Conservation (phyloP, 2,113 vertebrate genomes). For the Otolemur garnettii region DNA sequence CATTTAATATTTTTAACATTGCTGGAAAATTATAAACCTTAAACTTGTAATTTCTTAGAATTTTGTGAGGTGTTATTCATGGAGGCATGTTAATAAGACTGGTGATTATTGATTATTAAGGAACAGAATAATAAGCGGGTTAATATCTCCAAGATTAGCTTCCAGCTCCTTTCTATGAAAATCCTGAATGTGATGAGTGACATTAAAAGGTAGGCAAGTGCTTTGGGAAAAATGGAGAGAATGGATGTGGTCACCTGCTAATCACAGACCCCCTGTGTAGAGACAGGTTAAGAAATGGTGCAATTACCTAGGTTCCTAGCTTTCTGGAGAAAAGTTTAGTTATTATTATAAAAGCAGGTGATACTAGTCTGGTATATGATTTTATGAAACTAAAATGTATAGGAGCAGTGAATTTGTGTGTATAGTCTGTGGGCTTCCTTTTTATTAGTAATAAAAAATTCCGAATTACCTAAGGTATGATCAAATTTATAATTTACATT, state of each 20-base stretch:
- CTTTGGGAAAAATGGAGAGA: background rate
- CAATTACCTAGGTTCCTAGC: background rate
- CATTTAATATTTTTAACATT: background rate
- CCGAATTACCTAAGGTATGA: background rate
- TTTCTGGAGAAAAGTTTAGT: background rate
- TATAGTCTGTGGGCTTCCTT: background rate
- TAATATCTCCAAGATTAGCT: background rate
- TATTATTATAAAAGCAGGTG: background rate
- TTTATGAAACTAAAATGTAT: constrained; percentile 30
- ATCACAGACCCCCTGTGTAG: background rate
- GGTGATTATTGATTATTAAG: background rate
- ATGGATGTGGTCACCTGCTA: background rate
- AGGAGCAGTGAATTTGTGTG: background rate
- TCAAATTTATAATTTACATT: constrained; percentile 50
- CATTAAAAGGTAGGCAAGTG: background rate
- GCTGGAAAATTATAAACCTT: background rate
- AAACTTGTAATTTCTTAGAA: background rate
- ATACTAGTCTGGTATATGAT: background rate
- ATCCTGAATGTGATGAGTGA: background rate
- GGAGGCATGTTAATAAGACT: background rate
- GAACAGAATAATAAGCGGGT: background rate
- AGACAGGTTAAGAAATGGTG: background rate
- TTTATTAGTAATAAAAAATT: constrained; percentile 42
- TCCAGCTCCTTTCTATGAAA: background rate
- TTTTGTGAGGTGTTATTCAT: background rate